Evolutionary conservation across 1,140 invertebrate species (phyloP).

Genomic region (Aradophagus sp.): DNA sequence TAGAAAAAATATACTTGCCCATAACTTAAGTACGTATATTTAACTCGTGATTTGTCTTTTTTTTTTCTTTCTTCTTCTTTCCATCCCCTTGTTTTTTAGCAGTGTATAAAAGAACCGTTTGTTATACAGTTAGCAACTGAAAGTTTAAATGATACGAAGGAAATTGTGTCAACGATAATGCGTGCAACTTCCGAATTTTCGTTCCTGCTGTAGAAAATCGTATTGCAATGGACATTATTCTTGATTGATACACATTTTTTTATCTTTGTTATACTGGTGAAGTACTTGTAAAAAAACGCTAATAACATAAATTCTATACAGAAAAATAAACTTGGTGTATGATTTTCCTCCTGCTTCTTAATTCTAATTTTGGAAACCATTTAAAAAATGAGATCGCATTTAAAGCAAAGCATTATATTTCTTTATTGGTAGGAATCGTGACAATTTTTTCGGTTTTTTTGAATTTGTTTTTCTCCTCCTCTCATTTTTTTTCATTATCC

Average conservation of each 20-base stretch:
- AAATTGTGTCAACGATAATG: constrained; percentile 6
- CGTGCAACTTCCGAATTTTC: constrained; percentile 9
- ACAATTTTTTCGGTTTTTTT: constrained; percentile 41
- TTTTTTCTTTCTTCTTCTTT: too few species aligned
- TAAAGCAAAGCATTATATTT: constrained; percentile 58
- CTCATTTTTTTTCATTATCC: constrained; percentile 17
- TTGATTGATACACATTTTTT: constrained; percentile 47
- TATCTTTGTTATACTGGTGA: constrained; percentile 56
- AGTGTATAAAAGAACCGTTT: constrained; percentile 35
- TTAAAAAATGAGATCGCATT: background rate
- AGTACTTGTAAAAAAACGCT: constrained; percentile 48
- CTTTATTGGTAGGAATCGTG: constrained; percentile 52
- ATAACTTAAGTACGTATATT: constrained; percentile 69
- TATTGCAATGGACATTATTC: constrained; percentile 17
- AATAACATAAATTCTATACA: constrained; percentile 48
- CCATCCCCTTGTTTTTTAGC: too few species aligned
- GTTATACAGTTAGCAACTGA: constrained; percentile 19
- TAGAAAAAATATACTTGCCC: constrained; percentile 71
- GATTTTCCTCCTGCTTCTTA: background rate
- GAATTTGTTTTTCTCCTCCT: too few species aligned
- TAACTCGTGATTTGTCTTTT: too few species aligned
- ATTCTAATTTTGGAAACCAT: too few species aligned
- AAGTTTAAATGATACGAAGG: background rate
- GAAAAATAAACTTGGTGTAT: too few species aligned
- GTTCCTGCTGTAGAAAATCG: constrained; percentile 15